Evolutionary conservation across 2,888 invertebrate genomes (phyloP).

Genomic region (Coecobrya sp.): DNA sequence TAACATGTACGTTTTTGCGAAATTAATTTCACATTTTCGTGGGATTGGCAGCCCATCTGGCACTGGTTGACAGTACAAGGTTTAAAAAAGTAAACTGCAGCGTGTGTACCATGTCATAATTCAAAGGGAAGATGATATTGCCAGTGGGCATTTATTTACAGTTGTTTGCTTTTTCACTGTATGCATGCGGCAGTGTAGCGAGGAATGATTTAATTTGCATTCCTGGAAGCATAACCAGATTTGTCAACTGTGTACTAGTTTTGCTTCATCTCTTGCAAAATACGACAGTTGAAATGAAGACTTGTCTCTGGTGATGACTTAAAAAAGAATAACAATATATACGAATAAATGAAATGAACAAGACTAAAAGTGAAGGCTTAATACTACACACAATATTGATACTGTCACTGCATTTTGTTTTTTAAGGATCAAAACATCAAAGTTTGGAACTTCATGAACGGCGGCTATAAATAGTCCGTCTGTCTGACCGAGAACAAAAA

Average conservation of each 20-base stretch:
- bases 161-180: background rate
- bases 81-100: background rate
- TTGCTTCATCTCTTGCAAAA: background rate
- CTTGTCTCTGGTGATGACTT: background rate
- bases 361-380: background rate
- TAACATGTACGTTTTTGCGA: too few species aligned
- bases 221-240: constrained; percentile 28
- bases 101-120: too few species aligned
- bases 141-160: background rate
- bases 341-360: background rate
- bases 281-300: background rate
- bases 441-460: background rate
- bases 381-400: background rate
- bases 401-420: background rate
- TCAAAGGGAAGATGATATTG: background rate
- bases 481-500: too few species aligned
- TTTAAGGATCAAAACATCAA: background rate
- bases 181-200: background rate
- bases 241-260: constrained; percentile 11
- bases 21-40: constrained; percentile 30
- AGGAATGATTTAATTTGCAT: constrained; percentile 20
- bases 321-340: background rate
- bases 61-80: background rate
- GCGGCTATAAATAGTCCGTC: background rate
- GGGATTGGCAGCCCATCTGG: constrained; percentile 20